Evolutionary conservation across 2,888 invertebrate species (phyloP), one percentile per base, ranked within the genome.

Genomic region (Ypsolopha scabrella): DNA sequence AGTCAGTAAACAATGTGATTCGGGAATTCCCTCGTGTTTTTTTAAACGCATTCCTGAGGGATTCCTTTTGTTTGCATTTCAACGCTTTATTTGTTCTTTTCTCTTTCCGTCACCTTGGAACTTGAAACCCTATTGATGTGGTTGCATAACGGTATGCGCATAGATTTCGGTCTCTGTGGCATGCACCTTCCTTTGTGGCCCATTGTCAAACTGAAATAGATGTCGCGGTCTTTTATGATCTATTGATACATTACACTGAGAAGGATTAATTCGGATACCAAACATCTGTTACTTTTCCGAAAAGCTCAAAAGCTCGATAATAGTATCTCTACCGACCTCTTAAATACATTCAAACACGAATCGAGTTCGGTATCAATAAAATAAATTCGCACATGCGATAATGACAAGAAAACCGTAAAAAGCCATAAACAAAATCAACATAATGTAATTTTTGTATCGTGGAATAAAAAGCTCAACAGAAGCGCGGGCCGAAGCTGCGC

Each of bases 51-150:
- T 85, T 85, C 83, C 78, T 80, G 63, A 79, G 85, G 85, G 81
- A 86, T 81, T 76, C 85, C 85, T 85, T 85, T 85, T 86, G 83
- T 86, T 85, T 85, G 80, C 70, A 65, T 68, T 72, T 70, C 72
- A 69, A 73, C 70, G 67, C 68, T 64, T 67, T 67, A 68, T 70
- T 67, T 67, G 63, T 62, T 64, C 62, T 67, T 75, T 78, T 78
- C 78, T 72, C 59, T 65, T 67, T 65, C 61, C 67, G 65, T 66
- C 75, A 70, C 72, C 69, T 73, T 70, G 63, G 63, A 66, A 65
- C 68, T 75, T 69, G 59, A 69, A 36, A 52, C 48, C 51, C 69
- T 51, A 51, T 47, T 47, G 37, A 52, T 37, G 69, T 60, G 67
- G 65, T 75, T 72, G 70, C 68, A 62, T 77, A 76, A 75, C 74